These are phyloP conservation scores for Crocallis elinguaria DNA, from an alignment of 2,888 invertebrate genomes.

Conservation along the genomic window DNA sequence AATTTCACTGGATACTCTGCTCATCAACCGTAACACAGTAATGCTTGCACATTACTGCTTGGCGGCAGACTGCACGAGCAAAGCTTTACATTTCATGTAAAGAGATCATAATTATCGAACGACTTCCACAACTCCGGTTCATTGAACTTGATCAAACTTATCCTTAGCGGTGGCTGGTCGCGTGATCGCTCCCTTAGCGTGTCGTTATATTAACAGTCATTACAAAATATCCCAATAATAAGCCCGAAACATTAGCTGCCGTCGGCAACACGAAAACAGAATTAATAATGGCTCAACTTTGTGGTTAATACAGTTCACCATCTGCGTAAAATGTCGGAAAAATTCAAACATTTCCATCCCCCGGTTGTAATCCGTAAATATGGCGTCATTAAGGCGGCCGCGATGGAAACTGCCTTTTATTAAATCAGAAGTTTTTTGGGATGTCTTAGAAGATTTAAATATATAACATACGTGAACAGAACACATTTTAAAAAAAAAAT, in stretches of 20 bases:
- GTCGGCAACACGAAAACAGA: constrained; percentile 75
- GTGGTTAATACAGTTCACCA: constrained; percentile 69
- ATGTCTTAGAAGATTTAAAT: not conserved
- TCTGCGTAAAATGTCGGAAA: constrained; percentile 68
- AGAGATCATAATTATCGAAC: constrained; percentile 25
- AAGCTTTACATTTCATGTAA: too few relatives aligned
- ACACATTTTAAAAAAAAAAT: too few relatives aligned
- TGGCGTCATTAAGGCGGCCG: constrained; percentile 56
- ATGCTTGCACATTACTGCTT: too few relatives aligned
- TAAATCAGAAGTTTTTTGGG: constrained; percentile 33
- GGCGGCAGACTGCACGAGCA: too few relatives aligned
- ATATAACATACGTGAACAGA: too few relatives aligned
- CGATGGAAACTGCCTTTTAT: constrained; percentile 42
- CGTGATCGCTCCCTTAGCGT: constrained; percentile 70
- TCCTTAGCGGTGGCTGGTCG: constrained; percentile 58
- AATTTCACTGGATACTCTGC: too few relatives aligned
- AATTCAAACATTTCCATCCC: constrained; percentile 59
- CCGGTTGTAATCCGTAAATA: constrained; percentile 59
- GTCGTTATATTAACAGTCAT: constrained; percentile 79
- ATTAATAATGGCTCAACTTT: constrained; percentile 79
- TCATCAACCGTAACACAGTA: too few relatives aligned
- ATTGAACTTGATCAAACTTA: constrained; percentile 58
- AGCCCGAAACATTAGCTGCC: constrained; percentile 73
- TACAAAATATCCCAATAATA: constrained; percentile 81
- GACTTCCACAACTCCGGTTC: constrained; percentile 44